Conservation (phyloP, 2,113 vertebrate species). For the Alouatta palliata region DNA sequence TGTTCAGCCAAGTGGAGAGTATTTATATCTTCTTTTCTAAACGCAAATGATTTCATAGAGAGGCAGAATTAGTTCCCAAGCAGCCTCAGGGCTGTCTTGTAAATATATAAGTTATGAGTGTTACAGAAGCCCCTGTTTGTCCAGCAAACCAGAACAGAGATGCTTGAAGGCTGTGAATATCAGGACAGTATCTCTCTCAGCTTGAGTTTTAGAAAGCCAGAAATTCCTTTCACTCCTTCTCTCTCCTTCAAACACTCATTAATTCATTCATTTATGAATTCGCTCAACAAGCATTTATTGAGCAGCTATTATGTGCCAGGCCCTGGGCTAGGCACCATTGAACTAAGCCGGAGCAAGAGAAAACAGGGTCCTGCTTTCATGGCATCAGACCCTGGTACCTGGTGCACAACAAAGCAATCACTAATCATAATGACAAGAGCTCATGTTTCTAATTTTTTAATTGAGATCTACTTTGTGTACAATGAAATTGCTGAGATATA, state of each 20-base stretch:
- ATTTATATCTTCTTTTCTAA: conserved; percentile 62
- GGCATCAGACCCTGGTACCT: rapidly evolving
- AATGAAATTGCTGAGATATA: background rate
- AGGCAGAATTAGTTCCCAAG: background rate
- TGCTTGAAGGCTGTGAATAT: background rate
- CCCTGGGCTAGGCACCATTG: rapidly evolving
- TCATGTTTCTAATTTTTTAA: background rate
- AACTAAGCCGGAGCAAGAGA: background rate
- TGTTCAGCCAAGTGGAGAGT: conserved; percentile 11
- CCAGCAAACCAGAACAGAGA: conserved; percentile 44
- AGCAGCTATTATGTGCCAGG: background rate
- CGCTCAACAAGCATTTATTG: background rate
- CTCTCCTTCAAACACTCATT: background rate
- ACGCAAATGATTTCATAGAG: conserved; percentile 53
- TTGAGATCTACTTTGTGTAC: background rate
- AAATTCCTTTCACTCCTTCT: background rate
- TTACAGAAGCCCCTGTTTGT: background rate
- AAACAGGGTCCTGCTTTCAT: background rate
- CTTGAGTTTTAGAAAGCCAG: background rate
- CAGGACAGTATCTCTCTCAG: background rate
- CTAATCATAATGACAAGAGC: too few relatives aligned
- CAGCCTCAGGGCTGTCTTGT: conserved; percentile 43
- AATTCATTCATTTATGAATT: background rate
- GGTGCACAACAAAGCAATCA: too few relatives aligned
- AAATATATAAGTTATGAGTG: background rate